Conservation (phyloP, 2,797 vertebrate species). For the Toxotes lorentzi region DNA sequence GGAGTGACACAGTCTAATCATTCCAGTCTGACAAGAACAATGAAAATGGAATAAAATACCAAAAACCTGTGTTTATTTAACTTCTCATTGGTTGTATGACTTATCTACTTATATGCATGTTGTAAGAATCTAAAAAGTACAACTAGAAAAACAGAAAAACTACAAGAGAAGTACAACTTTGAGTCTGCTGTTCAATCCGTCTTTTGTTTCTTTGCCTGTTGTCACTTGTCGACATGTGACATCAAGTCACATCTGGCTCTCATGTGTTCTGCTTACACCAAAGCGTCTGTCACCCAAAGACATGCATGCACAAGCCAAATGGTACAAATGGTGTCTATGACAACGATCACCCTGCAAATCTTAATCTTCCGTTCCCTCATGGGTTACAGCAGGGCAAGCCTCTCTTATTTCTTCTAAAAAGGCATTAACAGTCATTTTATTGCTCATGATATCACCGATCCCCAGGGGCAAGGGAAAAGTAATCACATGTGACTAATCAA, state of each 20-base stretch:
- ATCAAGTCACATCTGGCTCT: constrained; percentile 65
- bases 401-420: constrained; percentile 29
- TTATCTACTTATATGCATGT: background rate
- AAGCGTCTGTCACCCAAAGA: constrained; percentile 49
- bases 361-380: constrained; percentile 28
- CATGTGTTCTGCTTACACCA: constrained; percentile 50
- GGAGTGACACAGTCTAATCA: constrained; percentile 34
- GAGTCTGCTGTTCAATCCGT: constrained; percentile 4
- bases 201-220: constrained; percentile 38
- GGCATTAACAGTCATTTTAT: constrained; percentile 53
- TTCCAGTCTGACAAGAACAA: constrained; percentile 18
- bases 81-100: background rate
- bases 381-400: constrained; percentile 35
- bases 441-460: constrained; percentile 63
- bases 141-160: constrained; percentile 6
- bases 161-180: constrained; percentile 12
- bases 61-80: constrained; percentile 15
- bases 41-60: constrained; percentile 2
- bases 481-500: constrained; percentile 64
- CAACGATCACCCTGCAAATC: constrained; percentile 39
- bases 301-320: constrained; percentile 8
- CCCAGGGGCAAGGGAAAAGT: constrained; percentile 42
- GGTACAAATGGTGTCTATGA: constrained; percentile 40
- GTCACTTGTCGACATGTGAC: constrained; percentile 41
- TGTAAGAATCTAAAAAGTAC: background rate